Evolutionary conservation across 2,797 vertebrate species (phyloP).

Genomic region (Numenius phaeopus): DNA sequence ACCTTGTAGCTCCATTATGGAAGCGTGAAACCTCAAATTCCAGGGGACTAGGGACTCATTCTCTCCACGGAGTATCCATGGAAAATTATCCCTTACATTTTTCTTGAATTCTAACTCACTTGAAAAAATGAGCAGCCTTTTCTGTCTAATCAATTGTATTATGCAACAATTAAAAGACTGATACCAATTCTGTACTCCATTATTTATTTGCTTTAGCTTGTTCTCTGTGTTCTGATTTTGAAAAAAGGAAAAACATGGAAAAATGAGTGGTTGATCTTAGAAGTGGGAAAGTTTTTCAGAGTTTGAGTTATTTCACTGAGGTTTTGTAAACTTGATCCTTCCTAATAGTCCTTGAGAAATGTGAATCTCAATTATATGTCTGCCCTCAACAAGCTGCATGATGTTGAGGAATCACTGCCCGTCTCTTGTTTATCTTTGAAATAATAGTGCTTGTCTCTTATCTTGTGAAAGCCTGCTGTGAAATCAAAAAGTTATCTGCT

Average conservation of each 20-base stretch:
- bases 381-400: neutral
- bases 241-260: neutral
- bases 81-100: neutral
- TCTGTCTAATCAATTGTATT: neutral
- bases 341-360: neutral
- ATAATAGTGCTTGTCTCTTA: neutral
- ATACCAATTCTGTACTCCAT: neutral
- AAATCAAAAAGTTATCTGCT: neutral
- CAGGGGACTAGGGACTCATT: neutral
- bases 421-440: neutral
- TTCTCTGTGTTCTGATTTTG: neutral
- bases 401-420: neutral
- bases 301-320: neutral
- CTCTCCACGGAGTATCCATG: neutral
- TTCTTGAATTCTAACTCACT: neutral
- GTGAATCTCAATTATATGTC: accelerated
- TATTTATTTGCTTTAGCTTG: neutral
- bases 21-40: neutral
- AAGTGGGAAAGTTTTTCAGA: neutral
- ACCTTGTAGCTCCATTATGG: neutral
- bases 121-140: neutral
- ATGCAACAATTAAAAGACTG: neutral
- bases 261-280: neutral
- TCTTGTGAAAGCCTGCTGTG: neutral
- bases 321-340: neutral